These are phyloP conservation scores for Bugula neritina DNA, from an alignment of 2,888 invertebrate genomes.

Conservation along the genomic window DNA sequence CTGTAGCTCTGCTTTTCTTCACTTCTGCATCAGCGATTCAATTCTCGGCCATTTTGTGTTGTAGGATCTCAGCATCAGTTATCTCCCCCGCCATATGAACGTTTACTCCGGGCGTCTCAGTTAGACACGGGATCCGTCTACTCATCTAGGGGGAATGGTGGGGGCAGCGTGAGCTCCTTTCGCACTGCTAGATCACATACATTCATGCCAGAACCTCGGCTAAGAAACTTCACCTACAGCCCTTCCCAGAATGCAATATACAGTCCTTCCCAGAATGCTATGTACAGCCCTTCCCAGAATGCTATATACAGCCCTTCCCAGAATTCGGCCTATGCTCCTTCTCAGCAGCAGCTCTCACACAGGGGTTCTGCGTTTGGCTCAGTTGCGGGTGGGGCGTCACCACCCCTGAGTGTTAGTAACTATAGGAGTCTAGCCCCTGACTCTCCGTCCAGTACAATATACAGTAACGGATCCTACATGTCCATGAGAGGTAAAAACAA, in stretches of 20 bases:
- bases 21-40: too few species aligned
- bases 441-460: conserved; percentile 12
- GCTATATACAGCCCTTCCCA: neutral
- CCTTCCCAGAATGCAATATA: neutral
- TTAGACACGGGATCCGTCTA: neutral
- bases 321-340: neutral
- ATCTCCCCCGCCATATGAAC: neutral
- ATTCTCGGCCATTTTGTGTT: too few species aligned
- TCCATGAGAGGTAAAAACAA: neutral
- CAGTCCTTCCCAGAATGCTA: neutral
- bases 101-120: neutral
- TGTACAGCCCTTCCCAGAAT: neutral
- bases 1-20: too few species aligned
- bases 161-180: neutral
- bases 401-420: conserved; percentile 7
- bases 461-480: neutral
- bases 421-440: conserved; percentile 7
- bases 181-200: neutral
- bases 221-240: neutral
- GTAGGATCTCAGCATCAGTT: too few species aligned
- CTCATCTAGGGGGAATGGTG: neutral
- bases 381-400: neutral
- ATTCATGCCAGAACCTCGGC: neutral
- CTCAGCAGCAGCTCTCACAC: too few species aligned
- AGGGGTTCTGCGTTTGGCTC: neutral